Base-by-base conservation (phyloP, 2,888 invertebrate species). In the Xanthorhoe designata region DNA sequence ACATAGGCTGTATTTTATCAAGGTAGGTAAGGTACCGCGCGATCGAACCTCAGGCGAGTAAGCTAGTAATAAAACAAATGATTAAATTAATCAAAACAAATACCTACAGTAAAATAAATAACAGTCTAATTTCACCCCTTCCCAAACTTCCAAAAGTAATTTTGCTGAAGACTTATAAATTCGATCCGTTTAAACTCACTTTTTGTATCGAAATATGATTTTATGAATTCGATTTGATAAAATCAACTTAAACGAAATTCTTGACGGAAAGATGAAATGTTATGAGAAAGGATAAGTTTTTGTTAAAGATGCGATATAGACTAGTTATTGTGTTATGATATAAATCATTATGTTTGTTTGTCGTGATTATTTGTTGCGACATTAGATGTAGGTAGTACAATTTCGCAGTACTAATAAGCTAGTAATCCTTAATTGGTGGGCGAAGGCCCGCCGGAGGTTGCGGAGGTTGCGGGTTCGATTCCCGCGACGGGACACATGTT, bases 231-330 rank as follows among this genome's bases (percentile, higher is more conserved):
- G 17, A 64, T 71, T 65, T 38, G 73, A 80, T 75, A 78, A 69
- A 77, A 78, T 74, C 71, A 72, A 72, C 70, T 71, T 58, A 61
- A 75, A 70, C 65, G 73, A 66, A 74, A 77, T 74, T 50, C 57
- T 66, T 69, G 68, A 70, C 71, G 69, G 71, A 75, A 73, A 69
- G 75, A 71, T 78, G 75, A 78, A 76, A 77, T 75, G 71, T 74
- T 77, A 75, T 79, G 74, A 72, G 72, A 65, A 69, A 53, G 66
- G 61, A 71, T 73, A 60, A 66, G 74, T 75, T 81, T 77, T 77
- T 78, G 69, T 58, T 49, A 18, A 32, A 69, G 66, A 56, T 60
- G 38, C 29, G 60, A 60, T 67, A 60, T 32, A 69, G 68, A 67
- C 70, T 61, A 50, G 64, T 24, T 59, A 55, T 66, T 42, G 5